Conservation (phyloP, 2,888 invertebrate species). For the Stegophylla sp. region DNA sequence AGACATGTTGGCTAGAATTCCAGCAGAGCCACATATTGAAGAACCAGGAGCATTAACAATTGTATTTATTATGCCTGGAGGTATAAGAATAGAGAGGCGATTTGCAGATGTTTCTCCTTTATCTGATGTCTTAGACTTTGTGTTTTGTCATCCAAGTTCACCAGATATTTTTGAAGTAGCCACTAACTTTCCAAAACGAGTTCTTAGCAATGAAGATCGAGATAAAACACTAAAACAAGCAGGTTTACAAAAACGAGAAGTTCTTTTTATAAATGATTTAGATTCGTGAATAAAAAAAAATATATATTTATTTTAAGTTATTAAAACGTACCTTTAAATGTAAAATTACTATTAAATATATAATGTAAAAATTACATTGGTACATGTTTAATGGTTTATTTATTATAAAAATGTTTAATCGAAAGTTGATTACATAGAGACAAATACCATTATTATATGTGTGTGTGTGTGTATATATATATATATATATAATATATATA, state of each 20-base stretch:
- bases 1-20: conserved; percentile 69
- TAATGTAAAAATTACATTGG: conserved; percentile 37
- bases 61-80: conserved; percentile 90
- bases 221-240: conserved; percentile 75
- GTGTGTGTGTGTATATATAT: conserved; percentile 20
- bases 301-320: conserved; percentile 36
- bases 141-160: conserved; percentile 92
- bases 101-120: conserved; percentile 67
- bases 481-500: conserved; percentile 23
- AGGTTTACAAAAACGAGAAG: conserved; percentile 87
- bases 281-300: conserved; percentile 70
- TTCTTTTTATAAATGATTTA: conserved; percentile 91
- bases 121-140: conserved; percentile 84
- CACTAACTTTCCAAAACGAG: conserved; percentile 91
- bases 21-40: conserved; percentile 77
- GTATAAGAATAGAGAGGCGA: conserved; percentile 84
- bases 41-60: conserved; percentile 78
- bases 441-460: conserved; percentile 38
- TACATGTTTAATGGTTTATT: conserved; percentile 47
- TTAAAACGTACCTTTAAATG: conserved; percentile 28
- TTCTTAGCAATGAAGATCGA: conserved; percentile 70
- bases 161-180: conserved; percentile 94
- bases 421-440: conserved; percentile 26
- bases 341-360: conserved; percentile 22
- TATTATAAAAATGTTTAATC: conserved; percentile 35